Percentiles rank a stretch among this genome's conserved stretches.
phyloP scores from a whole-genome alignment of 2,797 vertebrate species.

The Phoxinus dragarum region DNA sequence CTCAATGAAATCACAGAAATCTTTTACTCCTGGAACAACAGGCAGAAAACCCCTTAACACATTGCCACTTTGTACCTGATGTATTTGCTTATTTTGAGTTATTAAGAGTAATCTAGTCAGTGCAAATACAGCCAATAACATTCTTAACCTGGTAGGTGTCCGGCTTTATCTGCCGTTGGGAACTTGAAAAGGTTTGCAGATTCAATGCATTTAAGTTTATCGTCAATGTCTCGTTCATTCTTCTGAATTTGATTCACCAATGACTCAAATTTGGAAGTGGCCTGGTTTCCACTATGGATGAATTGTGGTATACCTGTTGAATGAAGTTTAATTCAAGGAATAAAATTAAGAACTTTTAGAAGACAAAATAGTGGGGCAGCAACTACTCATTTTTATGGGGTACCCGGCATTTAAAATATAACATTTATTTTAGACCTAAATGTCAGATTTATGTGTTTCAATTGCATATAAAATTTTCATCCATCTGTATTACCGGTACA shows the following conservation, averaged over 20 bases:
- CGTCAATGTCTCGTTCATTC: constrained; percentile 82
- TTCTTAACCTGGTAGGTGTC: constrained; percentile 83
- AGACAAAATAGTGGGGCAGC: background rate
- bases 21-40: constrained; percentile 82
- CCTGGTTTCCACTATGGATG: constrained; percentile 76
- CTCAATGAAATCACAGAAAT: constrained; percentile 87
- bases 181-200: constrained; percentile 86
- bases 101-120: background rate
- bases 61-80: background rate
- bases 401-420: background rate
- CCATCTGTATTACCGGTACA: background rate
- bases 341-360: background rate
- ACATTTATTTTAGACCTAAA: background rate
- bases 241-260: constrained; percentile 86
- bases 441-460: background rate
- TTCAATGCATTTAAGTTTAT: constrained; percentile 81
- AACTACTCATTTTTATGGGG: background rate
- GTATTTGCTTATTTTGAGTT: background rate
- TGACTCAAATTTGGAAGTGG: constrained; percentile 84
- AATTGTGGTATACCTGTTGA: constrained; percentile 85
- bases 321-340: background rate
- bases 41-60: constrained; percentile 1
- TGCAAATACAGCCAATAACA: background rate
- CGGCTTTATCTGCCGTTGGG: constrained; percentile 67
- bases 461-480: background rate